Base-by-base conservation (phyloP, 2,888 invertebrate species). In the Rotaria macrura region DNA sequence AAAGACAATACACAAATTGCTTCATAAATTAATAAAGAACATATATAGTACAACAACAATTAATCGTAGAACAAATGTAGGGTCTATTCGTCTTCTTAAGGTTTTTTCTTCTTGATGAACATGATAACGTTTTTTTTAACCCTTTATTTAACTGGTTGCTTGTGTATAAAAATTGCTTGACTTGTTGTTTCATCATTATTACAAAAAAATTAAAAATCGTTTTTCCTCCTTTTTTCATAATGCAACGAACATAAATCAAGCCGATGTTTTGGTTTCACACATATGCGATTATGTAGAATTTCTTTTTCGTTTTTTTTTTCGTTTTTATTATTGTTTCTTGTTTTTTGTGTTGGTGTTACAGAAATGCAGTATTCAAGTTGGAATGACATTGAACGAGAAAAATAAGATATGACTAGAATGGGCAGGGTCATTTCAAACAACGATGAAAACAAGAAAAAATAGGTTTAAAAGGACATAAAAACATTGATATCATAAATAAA, bases 1-100 rank as follows among this genome's bases (percentile, higher is more conserved):
- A 79, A 79, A n/a, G 79, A 79, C 43, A 79, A 79, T 79, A 25
- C 79, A n/a, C 40, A 79, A 14, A 43, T 79, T 3, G 79, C 79
- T 43, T 79, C 79, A 25, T 79, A 43, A 43, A 43, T 2, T 40
- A 20, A 38, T 12, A 23, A 25, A 1, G 40, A 25, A 40, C 34
- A 65, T 34, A 10, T 55, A 65, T 65, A 0, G 14, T 65, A 29
- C 6, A 65, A 34, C 65, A 65, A 34, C 38, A 6, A 14, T 34
- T 20, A 14, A 65, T 38, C 20, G 34, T 34, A 17, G 38, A 34
- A 65, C 34, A 34, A 20, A 5, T 5, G 2, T 34, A 9, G 20
- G 17, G 34, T 34, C 0, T 20, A 17, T 29, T 34, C 20, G 17
- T 65, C 65, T 29, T 34, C 5, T 3, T 47, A 34, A 5, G 1